Evolutionary conservation across 2,888 invertebrate species (phyloP).

Genomic region (Ashinkailepas kermadecensis): DNA sequence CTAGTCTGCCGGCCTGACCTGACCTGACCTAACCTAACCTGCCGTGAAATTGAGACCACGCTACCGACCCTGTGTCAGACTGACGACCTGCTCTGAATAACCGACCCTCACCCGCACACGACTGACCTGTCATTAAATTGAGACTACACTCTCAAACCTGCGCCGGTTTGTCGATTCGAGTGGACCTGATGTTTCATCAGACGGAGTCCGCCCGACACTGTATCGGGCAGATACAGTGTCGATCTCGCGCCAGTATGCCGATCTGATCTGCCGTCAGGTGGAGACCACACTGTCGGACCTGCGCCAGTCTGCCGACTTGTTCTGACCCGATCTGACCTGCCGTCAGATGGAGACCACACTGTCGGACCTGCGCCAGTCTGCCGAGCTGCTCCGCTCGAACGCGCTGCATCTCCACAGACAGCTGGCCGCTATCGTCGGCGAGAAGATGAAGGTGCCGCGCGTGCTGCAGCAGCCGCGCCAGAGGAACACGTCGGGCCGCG

Average conservation of each 20-base stretch:
- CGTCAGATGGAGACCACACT: background rate
- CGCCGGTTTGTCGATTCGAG: too few relatives aligned
- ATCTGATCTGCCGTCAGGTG: too few relatives aligned
- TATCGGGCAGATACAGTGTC: too few relatives aligned
- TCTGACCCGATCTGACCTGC: background rate
- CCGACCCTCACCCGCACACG: too few relatives aligned
- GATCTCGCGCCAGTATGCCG: background rate
- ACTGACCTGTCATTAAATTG: too few relatives aligned
- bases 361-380: background rate
- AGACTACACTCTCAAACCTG: too few relatives aligned
- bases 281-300: too few relatives aligned
- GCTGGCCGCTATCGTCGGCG: constrained; percentile 31
- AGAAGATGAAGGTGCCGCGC: constrained; percentile 31
- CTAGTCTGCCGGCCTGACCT: constrained; percentile 10
- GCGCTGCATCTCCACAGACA: constrained; percentile 33
- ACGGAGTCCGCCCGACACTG: too few relatives aligned
- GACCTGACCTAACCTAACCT: constrained; percentile 23
- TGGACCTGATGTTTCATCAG: background rate
- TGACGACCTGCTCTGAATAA: constrained; percentile 28
- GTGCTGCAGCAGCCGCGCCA: constrained; percentile 32
- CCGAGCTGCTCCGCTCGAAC: constrained; percentile 26
- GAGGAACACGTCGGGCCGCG: constrained; percentile 29
- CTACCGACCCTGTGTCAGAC: background rate
- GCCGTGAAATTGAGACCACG: background rate
- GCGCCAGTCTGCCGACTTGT: too few relatives aligned